Evolutionary conservation across 2,888 invertebrate species (phyloP), one percentile per base, ranked within the genome.

Genomic region (Bombylius major): DNA sequence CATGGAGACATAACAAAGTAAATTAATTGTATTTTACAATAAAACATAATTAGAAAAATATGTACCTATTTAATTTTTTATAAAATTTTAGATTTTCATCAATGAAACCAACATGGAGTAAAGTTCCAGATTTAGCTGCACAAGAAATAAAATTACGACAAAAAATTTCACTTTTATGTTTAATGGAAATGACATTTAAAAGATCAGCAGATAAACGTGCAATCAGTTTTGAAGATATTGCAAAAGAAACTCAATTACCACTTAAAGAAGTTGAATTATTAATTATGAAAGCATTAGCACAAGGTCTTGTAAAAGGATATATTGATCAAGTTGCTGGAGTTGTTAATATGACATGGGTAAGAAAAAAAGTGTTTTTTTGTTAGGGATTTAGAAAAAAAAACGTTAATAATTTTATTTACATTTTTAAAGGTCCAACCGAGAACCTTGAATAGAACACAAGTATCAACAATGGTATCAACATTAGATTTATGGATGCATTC

Each of bases 161-260:
- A 73, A 99, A 99, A 77, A 94, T 99, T 59, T 92, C 93, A 0
- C 79, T 99, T 31, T 78, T 99, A 14, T 95, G 97, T 69, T 79
- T 99, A 0, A 98, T 99, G 96, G 76, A 91, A 86, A 94, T 98
- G 93, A 95, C 98, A 0, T 95, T 98, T 70, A 91, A 90, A 70
- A 83, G 96, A 53, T 87, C 94, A 0, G 89, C 95, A 0, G 90
- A 90, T 52, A 84, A 91, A 63, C 78, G 88, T 56, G 87, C 89
- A 67, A 77, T 99, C 56, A 82, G 90, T 0, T 99, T 99, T 75
- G 79, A 81, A 1, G 96, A 97, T 71, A 96, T 99, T 55, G 84
- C 96, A 0, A 77, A 79, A 39, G 90, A 90, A 69, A 91, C 96
- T 5, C 81, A 87, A 62, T 77, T 97, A 56, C 89, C 90, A 0